These are phyloP conservation scores for Andricus grossulariae DNA, from an alignment of 1,140 invertebrate genomes.

Conservation along the genomic window DNA sequence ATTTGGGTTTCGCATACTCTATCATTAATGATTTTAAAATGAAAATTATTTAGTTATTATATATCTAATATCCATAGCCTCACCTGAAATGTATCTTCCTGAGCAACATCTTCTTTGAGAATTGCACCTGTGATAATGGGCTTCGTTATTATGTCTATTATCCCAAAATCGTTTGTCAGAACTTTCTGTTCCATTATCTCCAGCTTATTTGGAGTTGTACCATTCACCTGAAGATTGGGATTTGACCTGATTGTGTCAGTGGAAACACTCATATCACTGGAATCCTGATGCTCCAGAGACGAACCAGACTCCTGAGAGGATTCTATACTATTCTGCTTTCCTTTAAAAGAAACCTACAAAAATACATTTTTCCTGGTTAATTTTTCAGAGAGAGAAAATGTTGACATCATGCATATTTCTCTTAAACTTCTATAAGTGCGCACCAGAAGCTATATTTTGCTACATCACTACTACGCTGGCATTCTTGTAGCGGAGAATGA, in stretches of 20 bases:
- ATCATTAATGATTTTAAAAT: background rate
- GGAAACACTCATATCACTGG: slow-evolving; percentile 63
- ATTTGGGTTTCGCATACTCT: too few species aligned
- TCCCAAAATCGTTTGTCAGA: slow-evolving; percentile 62
- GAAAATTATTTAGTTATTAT: background rate
- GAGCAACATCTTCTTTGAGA: slow-evolving; percentile 78
- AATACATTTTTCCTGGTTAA: slow-evolving; percentile 38
- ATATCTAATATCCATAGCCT: background rate
- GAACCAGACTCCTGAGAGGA: slow-evolving; percentile 63
- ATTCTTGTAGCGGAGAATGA: too few species aligned
- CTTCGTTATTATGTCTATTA: slow-evolving; percentile 77
- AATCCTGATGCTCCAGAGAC: slow-evolving; percentile 64
- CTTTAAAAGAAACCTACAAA: slow-evolving; percentile 46
- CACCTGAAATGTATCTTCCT: slow-evolving; percentile 67
- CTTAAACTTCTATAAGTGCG: too few species aligned
- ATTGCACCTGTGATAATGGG: slow-evolving; percentile 82
- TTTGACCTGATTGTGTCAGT: slow-evolving; percentile 67
- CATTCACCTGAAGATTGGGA: slow-evolving; percentile 67
- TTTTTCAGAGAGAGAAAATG: background rate
- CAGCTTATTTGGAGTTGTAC: slow-evolving; percentile 58
- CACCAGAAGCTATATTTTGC: too few species aligned
- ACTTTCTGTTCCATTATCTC: slow-evolving; percentile 61
- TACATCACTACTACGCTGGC: too few species aligned
- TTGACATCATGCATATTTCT: too few species aligned
- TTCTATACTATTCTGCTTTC: slow-evolving; percentile 59